phyloP scores from a whole-genome alignment of 2,888 invertebrate genomes.

The Steinernema scapterisci region DNA sequence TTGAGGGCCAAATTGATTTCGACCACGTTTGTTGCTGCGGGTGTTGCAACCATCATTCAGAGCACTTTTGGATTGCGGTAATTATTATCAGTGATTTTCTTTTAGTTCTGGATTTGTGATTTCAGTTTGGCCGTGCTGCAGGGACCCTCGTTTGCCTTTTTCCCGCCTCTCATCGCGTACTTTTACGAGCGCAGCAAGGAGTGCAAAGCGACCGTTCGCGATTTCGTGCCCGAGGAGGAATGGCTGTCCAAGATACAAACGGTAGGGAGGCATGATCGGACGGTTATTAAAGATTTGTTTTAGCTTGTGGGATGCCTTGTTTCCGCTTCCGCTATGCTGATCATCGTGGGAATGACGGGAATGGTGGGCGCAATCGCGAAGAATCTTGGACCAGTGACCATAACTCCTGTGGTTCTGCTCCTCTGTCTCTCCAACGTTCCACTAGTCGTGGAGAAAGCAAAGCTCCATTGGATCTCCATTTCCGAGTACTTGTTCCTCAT shows the following conservation, averaged over 20 bases:
- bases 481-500: conserved; percentile 55
- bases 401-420: conserved; percentile 60
- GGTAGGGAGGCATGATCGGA: conserved; percentile 8
- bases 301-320: conserved; percentile 61
- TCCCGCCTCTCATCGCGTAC: conserved; percentile 60
- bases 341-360: conserved; percentile 57
- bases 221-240: conserved; percentile 49
- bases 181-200: conserved; percentile 43
- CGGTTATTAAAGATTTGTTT: conserved; percentile 30
- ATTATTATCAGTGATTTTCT: background rate
- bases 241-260: conserved; percentile 45
- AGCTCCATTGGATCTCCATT: conserved; percentile 60
- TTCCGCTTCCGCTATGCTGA: conserved; percentile 55
- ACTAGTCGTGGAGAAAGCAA: conserved; percentile 55
- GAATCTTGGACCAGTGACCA: conserved; percentile 63
- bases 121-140: conserved; percentile 58
- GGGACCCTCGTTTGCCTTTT: conserved; percentile 61
- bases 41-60: conserved; percentile 59
- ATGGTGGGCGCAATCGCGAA: conserved; percentile 55
- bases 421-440: conserved; percentile 56
- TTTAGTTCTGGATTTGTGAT: background rate
- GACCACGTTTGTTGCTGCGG: conserved; percentile 59
- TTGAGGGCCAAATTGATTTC: conserved; percentile 59
- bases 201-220: conserved; percentile 47
- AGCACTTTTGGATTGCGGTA: conserved; percentile 59